phyloP scores from a whole-genome alignment of 1,140 invertebrate genomes.

The Rhagoletis zephyria region DNA sequence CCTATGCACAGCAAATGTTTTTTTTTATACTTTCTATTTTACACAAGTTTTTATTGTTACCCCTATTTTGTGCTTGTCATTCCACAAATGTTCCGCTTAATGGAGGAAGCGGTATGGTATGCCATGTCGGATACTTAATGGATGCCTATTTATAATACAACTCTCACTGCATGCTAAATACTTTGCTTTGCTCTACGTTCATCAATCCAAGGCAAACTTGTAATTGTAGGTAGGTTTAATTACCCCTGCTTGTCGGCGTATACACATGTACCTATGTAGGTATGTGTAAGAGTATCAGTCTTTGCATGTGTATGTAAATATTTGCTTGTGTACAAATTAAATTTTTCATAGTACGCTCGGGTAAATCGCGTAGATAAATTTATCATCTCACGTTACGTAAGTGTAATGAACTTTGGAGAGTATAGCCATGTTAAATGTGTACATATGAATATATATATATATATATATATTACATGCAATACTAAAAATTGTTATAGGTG shows the following conservation, averaged over 20 bases:
- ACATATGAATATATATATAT: neutral
- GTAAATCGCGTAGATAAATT: conserved; percentile 53
- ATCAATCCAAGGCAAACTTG: neutral
- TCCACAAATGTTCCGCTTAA: neutral
- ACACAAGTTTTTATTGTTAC: conserved; percentile 30
- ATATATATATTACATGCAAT: neutral
- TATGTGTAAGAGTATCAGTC: neutral
- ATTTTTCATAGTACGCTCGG: conserved; percentile 45
- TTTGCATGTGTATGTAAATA: conserved; percentile 38
- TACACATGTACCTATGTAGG: neutral
- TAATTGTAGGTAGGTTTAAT: neutral
- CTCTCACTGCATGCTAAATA: neutral
- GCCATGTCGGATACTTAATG: conserved; percentile 27
- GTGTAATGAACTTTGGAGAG: conserved; percentile 53
- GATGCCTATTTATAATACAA: neutral
- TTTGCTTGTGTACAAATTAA: conserved; percentile 51
- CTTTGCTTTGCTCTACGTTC: neutral
- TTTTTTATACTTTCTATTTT: neutral
- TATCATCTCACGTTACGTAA: conserved; percentile 53
- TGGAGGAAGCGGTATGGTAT: too few species aligned
- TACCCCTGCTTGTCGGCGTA: neutral
- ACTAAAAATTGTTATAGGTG: too few species aligned
- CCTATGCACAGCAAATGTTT: neutral
- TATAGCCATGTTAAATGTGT: neutral
- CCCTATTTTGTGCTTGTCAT: neutral